Evolutionary conservation across 2,888 invertebrate genomes (phyloP).

Genomic region (Oligia strigilis): DNA sequence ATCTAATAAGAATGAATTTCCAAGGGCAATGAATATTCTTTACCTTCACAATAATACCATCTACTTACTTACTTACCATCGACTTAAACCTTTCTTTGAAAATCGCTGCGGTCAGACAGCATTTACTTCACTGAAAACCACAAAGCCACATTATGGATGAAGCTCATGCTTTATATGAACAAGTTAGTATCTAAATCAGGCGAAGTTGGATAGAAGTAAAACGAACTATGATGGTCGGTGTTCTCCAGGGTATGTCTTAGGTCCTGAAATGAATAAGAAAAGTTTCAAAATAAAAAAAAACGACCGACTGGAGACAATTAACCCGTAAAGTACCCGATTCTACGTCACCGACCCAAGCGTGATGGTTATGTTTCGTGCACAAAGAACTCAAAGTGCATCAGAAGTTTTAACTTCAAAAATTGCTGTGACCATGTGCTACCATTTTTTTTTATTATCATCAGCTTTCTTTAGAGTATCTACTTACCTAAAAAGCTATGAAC

Average conservation of each 20-base stretch:
- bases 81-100: conserved; percentile 13
- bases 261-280: not conserved
- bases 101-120: conserved; percentile 33
- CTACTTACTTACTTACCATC: not conserved
- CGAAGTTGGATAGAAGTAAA: not conserved
- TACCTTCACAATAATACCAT: not conserved
- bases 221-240: not conserved
- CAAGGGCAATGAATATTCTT: not conserved
- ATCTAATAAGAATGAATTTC: not conserved
- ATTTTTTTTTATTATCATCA: not conserved
- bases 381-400: not conserved
- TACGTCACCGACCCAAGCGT: no score
- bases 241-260: conserved; percentile 17
- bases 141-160: conserved; percentile 20
- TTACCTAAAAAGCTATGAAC: not conserved
- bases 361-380: not conserved
- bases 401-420: not conserved
- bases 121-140: conserved; percentile 50
- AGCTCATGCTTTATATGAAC: not conserved
- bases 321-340: no score
- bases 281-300: not conserved
- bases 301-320: not conserved
- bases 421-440: not conserved
- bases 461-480: not conserved
- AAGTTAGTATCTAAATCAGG: not conserved